Base-by-base conservation (phyloP, 2,797 vertebrate genomes). In the Xiphophorus birchmanni region DNA sequence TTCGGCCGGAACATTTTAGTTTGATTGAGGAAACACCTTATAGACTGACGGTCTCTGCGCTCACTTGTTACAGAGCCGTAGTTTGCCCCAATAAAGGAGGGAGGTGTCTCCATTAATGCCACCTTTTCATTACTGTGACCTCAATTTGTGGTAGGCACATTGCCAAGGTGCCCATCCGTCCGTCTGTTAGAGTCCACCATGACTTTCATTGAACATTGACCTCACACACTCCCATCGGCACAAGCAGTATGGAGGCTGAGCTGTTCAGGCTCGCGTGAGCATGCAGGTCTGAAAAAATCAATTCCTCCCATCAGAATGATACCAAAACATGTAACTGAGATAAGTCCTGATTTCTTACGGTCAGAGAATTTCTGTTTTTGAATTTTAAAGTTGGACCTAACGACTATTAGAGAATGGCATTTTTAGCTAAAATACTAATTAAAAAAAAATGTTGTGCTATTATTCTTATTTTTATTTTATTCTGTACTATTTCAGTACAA, bases 41-140 rank as follows among this genome's bases (percentile, higher is more conserved):
- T 78, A 76, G 48, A 81, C 48, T 69, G 35, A 67, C 2, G 11
- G 26, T 48, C 69, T 26, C 69, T 60, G 15, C 63, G 29, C 21
- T 76, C 29, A 29, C 40, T 44, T 77, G 74, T 77, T 73, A 32
- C 52, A 84, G 79, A 79, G 73, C 50, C 69, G 58, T 18, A 32
- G 75, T 82, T 76, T 76, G 82, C 56, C 60, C 54, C 40, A 26
- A 73, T 80, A 84, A 50, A 67, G n/a, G 74, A 40, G 42, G 44
- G 18, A 74, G 42, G 65, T 40, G 17, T 11, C 71, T 58, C 73
- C 65, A 35, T 86, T 45, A 48, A 80, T 82, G 82, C 82, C 90
- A 90, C 82, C 81, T 86, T 88, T 90, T 85, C 56, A 89, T 81
- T 90, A 90, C 84, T 82, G 76, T 91, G 90, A 93, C 92, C 92